A percentile compares a stretch with the other conserved stretches of the same genome.
Evolutionary conservation across 2,888 invertebrate species (phyloP).

Genomic region (Athrips mouffetella): DNA sequence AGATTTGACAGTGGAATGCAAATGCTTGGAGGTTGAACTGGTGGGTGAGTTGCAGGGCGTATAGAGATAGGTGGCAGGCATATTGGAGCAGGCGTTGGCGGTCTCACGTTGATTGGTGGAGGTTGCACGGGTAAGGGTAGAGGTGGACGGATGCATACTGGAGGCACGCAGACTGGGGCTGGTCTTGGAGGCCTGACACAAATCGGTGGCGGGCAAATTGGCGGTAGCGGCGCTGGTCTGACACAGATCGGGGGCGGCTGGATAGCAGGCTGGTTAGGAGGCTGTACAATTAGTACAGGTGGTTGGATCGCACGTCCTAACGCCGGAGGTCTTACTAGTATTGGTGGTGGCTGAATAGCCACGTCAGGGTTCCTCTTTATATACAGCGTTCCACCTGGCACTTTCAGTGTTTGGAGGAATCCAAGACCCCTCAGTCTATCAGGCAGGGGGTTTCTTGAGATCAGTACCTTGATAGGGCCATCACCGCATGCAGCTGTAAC

Average conservation of each 20-base stretch:
- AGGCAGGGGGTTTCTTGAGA: slow-evolving; percentile 32
- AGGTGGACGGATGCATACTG: slow-evolving; percentile 37
- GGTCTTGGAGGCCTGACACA: slow-evolving; percentile 43
- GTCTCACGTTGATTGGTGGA: slow-evolving; percentile 42
- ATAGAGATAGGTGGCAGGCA: slow-evolving; percentile 44
- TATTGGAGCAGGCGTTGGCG: slow-evolving; percentile 36
- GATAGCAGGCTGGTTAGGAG: slow-evolving; percentile 36
- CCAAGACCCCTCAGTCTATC: slow-evolving; percentile 40
- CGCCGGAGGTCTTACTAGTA: slow-evolving; percentile 36
- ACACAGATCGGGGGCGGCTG: slow-evolving; percentile 47
- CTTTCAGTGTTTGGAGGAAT: slow-evolving; percentile 45
- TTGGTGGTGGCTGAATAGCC: slow-evolving; percentile 55
- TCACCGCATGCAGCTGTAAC: slow-evolving; percentile 49
- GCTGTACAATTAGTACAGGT: slow-evolving; percentile 49
- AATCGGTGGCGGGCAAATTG: slow-evolving; percentile 45
- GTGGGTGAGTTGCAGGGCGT: slow-evolving; percentile 18
- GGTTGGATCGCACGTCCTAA: slow-evolving; percentile 45
- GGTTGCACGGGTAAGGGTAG: slow-evolving; percentile 27
- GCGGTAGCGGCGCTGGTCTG: slow-evolving; percentile 35
- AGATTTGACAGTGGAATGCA: not conserved
- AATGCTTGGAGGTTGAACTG: not conserved
- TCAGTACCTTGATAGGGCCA: slow-evolving; percentile 40
- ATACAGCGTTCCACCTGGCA: slow-evolving; percentile 55
- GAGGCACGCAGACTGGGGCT: slow-evolving; percentile 32
- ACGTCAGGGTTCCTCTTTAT: slow-evolving; percentile 48